These are phyloP conservation scores for Palythoa caribaeorum DNA, from an alignment of 92 coral and sea anemone genomes.

Conservation along the genomic window DNA sequence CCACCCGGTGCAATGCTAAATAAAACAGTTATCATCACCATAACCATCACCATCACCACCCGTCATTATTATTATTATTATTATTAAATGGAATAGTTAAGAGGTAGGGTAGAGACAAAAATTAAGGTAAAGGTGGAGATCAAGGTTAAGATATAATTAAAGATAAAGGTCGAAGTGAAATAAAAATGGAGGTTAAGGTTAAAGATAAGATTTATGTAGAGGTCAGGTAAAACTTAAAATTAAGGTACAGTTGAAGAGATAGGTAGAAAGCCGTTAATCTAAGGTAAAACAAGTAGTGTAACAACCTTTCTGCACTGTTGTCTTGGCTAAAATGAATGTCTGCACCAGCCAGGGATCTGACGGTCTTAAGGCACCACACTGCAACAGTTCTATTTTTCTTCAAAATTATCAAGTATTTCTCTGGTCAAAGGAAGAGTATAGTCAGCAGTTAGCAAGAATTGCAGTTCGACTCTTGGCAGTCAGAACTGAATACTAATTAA, in stretches of 20 bases:
- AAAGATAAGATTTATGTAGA: not conserved
- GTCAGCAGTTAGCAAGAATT: not conserved
- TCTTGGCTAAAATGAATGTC: not conserved
- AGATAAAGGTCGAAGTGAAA: not conserved
- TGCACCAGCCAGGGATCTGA: not conserved
- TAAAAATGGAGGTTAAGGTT: too few species aligned
- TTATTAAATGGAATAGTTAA: not conserved
- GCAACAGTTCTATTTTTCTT: constrained; percentile 10
- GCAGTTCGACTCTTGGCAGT: not conserved
- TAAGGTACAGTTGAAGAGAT: not conserved
- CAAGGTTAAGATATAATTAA: not conserved
- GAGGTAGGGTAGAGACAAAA: not conserved
- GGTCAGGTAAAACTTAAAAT: not conserved
- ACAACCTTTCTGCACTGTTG: constrained; percentile 17
- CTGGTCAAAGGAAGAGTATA: not conserved
- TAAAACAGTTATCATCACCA: too few species aligned
- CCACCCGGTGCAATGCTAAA: too few species aligned
- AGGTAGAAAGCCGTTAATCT: not conserved
- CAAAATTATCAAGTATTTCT: constrained; percentile 15
- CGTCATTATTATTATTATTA: too few species aligned
- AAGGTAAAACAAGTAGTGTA: not conserved
- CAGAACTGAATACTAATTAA: not conserved
- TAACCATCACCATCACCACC: too few species aligned
- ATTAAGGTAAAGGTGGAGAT: not conserved
- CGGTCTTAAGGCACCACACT: constrained; percentile 39